These are phyloP conservation scores for Danio aesculapii DNA, from an alignment of 2,797 vertebrate species.

Conservation along the genomic window DNA sequence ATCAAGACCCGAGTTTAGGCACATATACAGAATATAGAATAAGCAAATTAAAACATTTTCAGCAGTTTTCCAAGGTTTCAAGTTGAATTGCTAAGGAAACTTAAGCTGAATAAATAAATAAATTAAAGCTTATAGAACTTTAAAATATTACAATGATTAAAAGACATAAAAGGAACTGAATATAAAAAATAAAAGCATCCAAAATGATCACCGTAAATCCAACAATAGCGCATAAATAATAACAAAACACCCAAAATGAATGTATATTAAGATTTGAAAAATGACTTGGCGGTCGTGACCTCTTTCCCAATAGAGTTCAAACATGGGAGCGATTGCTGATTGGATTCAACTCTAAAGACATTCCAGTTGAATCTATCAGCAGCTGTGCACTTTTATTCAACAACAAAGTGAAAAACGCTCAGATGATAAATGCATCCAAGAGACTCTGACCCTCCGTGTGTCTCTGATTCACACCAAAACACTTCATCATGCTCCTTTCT, in stretches of 20 bases:
- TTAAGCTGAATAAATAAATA: too few relatives aligned
- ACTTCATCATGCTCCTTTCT: slow-evolving; percentile 11
- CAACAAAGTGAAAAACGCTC: slow-evolving; percentile 28
- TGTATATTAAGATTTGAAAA: not conserved
- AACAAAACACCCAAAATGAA: slow-evolving; percentile 2
- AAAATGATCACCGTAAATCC: not conserved
- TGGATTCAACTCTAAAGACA: slow-evolving; percentile 32
- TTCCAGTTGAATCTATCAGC: slow-evolving; percentile 45
- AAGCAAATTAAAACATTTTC: too few relatives aligned
- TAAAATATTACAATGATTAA: too few relatives aligned
- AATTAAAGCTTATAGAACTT: too few relatives aligned
- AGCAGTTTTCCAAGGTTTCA: too few relatives aligned
- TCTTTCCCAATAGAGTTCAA: slow-evolving; percentile 40
- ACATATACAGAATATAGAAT: too few relatives aligned
- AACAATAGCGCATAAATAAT: not conserved
- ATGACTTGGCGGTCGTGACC: not conserved
- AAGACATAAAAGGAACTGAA: too few relatives aligned
- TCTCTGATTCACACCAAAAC: slow-evolving; percentile 35
- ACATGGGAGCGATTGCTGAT: slow-evolving; percentile 53
- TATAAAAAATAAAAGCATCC: not conserved
- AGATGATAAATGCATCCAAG: slow-evolving; percentile 37
- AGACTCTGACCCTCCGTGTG: slow-evolving; percentile 13
- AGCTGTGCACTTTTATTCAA: slow-evolving; percentile 37
- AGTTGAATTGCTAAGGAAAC: too few relatives aligned
- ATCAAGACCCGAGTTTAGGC: too few relatives aligned